phyloP scores from a whole-genome alignment of 2,797 vertebrate genomes.

The Sphenodon punctatus region DNA sequence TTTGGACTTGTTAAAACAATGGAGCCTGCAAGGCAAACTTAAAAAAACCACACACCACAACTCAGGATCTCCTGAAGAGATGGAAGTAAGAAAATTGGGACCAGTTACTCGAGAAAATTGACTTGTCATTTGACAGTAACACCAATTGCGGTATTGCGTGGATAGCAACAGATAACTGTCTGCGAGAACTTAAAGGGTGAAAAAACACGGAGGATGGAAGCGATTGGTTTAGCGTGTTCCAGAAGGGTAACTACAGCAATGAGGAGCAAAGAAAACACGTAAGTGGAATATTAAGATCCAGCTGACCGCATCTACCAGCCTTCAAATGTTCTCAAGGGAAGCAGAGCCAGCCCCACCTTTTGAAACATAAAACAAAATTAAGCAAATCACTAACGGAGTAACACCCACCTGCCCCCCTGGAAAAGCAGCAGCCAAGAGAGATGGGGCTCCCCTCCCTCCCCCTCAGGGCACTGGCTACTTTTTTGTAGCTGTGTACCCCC shows the following conservation, averaged over 20 bases:
- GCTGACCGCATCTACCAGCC: not conserved
- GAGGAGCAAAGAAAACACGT: not conserved
- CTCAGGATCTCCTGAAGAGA: not conserved
- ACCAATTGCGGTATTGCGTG: not conserved
- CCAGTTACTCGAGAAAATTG: not conserved
- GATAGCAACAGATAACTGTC: not conserved
- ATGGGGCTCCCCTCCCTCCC: not conserved
- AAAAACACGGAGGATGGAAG: not conserved
- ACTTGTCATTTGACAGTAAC: not conserved
- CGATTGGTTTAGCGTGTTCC: not conserved
- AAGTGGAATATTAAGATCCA: not conserved
- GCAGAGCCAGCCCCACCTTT: not conserved
- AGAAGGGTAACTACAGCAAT: not conserved
- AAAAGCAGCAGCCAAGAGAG: not conserved
- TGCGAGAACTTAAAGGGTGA: not conserved
- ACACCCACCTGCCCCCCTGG: not conserved
- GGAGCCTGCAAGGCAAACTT: slow-evolving; percentile 6
- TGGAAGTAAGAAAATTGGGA: slow-evolving; percentile 13
- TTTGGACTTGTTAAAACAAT: slow-evolving; percentile 24
- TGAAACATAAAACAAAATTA: not conserved
- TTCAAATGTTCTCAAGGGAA: not conserved
- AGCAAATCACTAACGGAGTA: not conserved
- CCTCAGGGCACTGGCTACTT: not conserved
- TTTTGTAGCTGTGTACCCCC: too few species aligned
- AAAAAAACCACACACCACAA: too few species aligned